Conservation (phyloP, 2,113 vertebrate species). For the Stigmatopora argus region DNA sequence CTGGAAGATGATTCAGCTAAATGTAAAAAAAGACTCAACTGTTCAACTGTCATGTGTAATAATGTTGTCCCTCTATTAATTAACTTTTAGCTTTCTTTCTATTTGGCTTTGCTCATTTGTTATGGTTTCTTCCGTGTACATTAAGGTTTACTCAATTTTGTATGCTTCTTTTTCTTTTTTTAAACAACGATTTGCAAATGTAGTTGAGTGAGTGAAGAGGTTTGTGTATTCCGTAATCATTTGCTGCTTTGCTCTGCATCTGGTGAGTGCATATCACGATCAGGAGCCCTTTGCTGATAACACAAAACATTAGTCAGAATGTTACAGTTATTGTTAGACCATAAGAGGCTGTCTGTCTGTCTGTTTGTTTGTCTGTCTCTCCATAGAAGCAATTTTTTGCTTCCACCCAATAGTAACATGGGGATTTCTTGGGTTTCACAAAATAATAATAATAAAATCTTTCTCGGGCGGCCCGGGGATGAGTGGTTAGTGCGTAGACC, state of each 20-base stretch:
- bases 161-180: slow-evolving; percentile 18
- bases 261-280: not conserved
- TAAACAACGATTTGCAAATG: slow-evolving; percentile 8
- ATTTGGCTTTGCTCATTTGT: too few relatives aligned
- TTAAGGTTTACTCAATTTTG: too few relatives aligned
- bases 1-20: too few relatives aligned
- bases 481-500: too few relatives aligned
- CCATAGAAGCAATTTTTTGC: too few relatives aligned
- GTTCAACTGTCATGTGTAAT: too few relatives aligned
- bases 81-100: too few relatives aligned
- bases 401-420: not conserved
- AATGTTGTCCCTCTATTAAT: too few relatives aligned
- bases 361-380: too few relatives aligned
- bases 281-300: slow-evolving; percentile 4
- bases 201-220: slow-evolving; percentile 11
- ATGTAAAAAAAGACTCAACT: too few relatives aligned
- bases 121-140: too few relatives aligned
- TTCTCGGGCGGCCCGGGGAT: too few relatives aligned
- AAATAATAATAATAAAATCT: not conserved
- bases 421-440: not conserved
- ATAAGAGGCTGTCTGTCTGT: not conserved
- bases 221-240: slow-evolving; percentile 7
- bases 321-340: not conserved
- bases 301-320: not conserved
- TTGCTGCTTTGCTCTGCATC: slow-evolving; percentile 6